These are phyloP conservation scores for Magallana angulata DNA, from an alignment of 1,140 invertebrate genomes.

Conservation along the genomic window DNA sequence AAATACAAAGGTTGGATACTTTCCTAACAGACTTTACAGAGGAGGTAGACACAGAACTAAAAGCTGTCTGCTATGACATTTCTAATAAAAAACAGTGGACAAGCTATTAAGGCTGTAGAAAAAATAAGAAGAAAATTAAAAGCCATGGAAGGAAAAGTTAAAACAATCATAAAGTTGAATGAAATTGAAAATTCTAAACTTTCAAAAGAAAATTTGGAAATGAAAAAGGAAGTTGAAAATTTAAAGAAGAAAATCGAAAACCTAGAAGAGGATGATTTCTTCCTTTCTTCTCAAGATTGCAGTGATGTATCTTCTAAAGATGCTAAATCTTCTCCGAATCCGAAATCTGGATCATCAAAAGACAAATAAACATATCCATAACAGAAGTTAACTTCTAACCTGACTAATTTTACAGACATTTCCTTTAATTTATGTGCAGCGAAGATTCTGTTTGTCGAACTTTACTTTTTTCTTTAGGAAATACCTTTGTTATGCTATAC, in stretches of 20 bases:
- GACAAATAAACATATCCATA: not conserved
- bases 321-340: not conserved
- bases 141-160: constrained; percentile 22
- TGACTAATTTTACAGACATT: not conserved
- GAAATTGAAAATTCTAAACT: constrained; percentile 17
- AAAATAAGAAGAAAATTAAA: constrained; percentile 14
- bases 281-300: not conserved
- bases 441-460: not conserved
- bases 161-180: not conserved
- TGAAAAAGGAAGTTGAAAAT: not conserved
- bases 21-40: not conserved
- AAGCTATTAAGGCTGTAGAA: constrained; percentile 1
- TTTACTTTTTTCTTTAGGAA: constrained; percentile 11
- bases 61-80: constrained; percentile 13
- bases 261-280: constrained; percentile 14
- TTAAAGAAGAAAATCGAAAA: constrained; percentile 17
- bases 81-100: not conserved
- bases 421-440: not conserved
- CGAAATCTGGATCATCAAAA: not conserved
- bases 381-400: not conserved
- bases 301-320: not conserved
- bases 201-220: not conserved
- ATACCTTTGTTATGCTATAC: not conserved
- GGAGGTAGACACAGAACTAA: not conserved
- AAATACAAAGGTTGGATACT: not conserved